phyloP scores from a whole-genome alignment of 2,113 vertebrate species.

The Tupaia chinensis region DNA sequence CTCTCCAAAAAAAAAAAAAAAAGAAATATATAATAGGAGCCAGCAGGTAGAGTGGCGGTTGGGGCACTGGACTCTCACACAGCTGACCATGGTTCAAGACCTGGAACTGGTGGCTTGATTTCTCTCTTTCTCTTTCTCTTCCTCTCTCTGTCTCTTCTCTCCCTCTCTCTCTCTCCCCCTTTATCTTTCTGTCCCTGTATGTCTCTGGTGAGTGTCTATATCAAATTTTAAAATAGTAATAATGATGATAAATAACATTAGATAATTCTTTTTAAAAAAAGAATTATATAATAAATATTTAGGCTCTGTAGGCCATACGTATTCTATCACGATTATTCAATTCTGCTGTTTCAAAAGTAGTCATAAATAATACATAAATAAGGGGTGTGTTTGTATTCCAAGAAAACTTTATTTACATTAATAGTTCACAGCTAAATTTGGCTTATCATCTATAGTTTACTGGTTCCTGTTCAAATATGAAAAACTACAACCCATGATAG shows the following conservation, averaged over 20 bases:
- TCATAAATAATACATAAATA: background rate
- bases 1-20: background rate
- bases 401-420: conserved; percentile 53
- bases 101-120: too few relatives aligned
- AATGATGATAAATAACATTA: too few relatives aligned
- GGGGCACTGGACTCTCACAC: too few relatives aligned
- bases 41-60: too few relatives aligned
- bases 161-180: too few relatives aligned
- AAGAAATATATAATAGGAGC: background rate
- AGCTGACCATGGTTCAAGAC: too few relatives aligned
- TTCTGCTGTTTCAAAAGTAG: background rate
- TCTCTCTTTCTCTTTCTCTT: too few relatives aligned
- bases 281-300: background rate
- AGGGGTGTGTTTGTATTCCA: background rate
- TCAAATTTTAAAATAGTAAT: too few relatives aligned
- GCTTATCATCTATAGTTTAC: background rate
- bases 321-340: background rate
- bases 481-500: background rate
- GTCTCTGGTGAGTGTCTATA: too few relatives aligned
- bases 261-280: background rate
- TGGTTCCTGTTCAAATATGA: background rate
- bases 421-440: background rate
- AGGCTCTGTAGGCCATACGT: background rate
- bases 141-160: too few relatives aligned
- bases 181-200: too few relatives aligned